Conservation (phyloP, 2,888 invertebrate genomes). For the Amphipoea lucens region DNA sequence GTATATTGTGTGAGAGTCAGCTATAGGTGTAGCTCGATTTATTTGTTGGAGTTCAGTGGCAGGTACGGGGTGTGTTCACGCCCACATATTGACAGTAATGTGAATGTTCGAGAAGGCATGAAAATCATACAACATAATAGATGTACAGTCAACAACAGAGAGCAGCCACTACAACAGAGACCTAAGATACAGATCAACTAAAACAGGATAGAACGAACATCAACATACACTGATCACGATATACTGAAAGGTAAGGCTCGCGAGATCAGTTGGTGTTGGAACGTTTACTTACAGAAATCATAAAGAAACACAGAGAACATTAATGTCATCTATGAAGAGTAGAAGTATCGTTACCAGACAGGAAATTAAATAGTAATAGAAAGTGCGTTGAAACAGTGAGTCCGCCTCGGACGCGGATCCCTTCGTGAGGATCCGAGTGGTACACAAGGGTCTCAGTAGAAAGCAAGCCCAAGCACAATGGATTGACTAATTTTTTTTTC, state of each 20-base stretch:
- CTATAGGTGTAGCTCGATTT: constrained; percentile 89
- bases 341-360: constrained; percentile 76
- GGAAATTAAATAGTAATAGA: constrained; percentile 78
- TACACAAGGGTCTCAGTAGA: constrained; percentile 78
- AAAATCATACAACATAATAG: constrained; percentile 90
- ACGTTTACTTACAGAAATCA: constrained; percentile 73
- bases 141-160: constrained; percentile 90
- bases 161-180: constrained; percentile 91
- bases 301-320: constrained; percentile 72
- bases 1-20: constrained; percentile 89
- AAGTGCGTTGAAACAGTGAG: constrained; percentile 82
- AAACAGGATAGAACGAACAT: constrained; percentile 84
- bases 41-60: constrained; percentile 88
- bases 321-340: constrained; percentile 73
- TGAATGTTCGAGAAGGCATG: constrained; percentile 90
- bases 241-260: constrained; percentile 66
- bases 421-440: constrained; percentile 76
- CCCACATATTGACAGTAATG: constrained; percentile 89
- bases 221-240: constrained; percentile 81
- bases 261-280: constrained; percentile 77
- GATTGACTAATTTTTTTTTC: constrained; percentile 76
- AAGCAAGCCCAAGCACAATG: constrained; percentile 90
- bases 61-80: constrained; percentile 88
- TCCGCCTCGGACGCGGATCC: constrained; percentile 77
- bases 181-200: constrained; percentile 87